Evolutionary conservation across 2,113 vertebrate species (phyloP), one percentile per base, ranked within the genome.

Genomic region (Phasianus colchicus): DNA sequence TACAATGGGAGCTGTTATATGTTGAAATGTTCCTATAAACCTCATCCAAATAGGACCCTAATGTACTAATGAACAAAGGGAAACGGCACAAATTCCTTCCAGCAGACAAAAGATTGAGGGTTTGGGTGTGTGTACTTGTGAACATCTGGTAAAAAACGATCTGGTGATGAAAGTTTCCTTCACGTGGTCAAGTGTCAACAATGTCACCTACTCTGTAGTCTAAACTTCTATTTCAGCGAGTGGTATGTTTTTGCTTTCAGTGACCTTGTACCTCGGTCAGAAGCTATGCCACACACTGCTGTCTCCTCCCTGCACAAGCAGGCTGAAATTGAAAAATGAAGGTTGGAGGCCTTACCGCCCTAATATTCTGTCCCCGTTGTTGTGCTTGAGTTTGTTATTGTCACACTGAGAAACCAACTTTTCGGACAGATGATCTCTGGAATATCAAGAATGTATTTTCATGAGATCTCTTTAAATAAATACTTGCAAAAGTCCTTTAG

Each of bases 161-260:
- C 38, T 57, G 66, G 86, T 90, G 89, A 84, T 89, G 92, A 96
- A 95, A 94, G 66, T 83, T 91, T 88, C 76, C 69, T 89, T 92
- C 83, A 52, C 3, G 1, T 64, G 52, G 40, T 61, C 65, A 67
- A 92, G 75, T 50, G 79, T 70, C 42, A 17, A 86, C 50, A 83
- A 43, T 77, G 86, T 88, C 88, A 69, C 73, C 45, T 42, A 30
- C 57, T 88, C 40, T 95, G 95, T 78, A 92, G 88, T 45, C 91
- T 95, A 54, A 92, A 91, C 69, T 77, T 88, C 34, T 57, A 86
- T 95, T 95, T 95, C 88, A 89, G 70, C 48, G 83, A 94, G 80
- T 42, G 61, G 80, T 89, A 36, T 66, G 24, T 61, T 86, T 86
- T 43, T 90, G 69, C 84, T 95, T 91, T 90, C 69, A 66, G 61